Evolutionary conservation across 1,140 invertebrate genomes (phyloP).

Genomic region (Cydia fagiglandana): DNA sequence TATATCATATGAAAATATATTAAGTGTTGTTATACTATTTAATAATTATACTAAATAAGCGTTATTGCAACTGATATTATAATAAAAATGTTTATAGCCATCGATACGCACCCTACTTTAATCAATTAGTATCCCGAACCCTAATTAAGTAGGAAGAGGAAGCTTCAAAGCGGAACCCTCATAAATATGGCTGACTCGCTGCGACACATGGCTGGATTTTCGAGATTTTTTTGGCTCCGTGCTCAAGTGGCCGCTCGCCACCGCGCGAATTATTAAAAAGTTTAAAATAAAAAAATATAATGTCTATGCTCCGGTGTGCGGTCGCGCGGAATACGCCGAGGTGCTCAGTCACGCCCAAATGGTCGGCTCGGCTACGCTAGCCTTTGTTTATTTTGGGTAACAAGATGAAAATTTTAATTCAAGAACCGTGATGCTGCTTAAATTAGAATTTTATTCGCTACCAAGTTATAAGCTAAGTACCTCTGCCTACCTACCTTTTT

Average conservation of each 20-base stretch:
- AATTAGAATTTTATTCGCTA: constrained; percentile 10
- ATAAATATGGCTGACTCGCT: constrained; percentile 55
- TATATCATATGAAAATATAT: too few species aligned
- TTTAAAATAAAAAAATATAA: constrained; percentile 64
- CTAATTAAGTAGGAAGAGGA: constrained; percentile 26
- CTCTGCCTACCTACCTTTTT: too few species aligned
- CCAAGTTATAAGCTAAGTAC: constrained; percentile 36
- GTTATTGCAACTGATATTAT: too few species aligned
- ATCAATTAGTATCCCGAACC: constrained; percentile 4
- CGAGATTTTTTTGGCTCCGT: constrained; percentile 73
- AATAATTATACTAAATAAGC: too few species aligned
- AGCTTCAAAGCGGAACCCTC: constrained; percentile 55
- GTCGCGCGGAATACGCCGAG: constrained; percentile 59
- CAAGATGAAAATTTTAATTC: constrained; percentile 2
- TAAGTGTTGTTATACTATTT: too few species aligned
- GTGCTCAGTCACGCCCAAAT: constrained; percentile 48
- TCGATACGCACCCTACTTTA: too few species aligned
- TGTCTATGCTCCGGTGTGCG: constrained; percentile 55
- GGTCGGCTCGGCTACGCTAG: constrained; percentile 1
- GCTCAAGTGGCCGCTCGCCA: constrained; percentile 62
- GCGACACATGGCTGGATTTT: constrained; percentile 72
- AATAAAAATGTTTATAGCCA: too few species aligned
- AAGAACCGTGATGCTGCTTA: constrained; percentile 2
- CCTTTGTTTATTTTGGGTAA: constrained; percentile 21
- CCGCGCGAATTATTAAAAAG: constrained; percentile 74